Percentiles rank a stretch among this genome's conserved stretches.
Evolutionary conservation across 2,113 vertebrate species (phyloP).

Genomic region (Romanogobio albipinnatus): DNA sequence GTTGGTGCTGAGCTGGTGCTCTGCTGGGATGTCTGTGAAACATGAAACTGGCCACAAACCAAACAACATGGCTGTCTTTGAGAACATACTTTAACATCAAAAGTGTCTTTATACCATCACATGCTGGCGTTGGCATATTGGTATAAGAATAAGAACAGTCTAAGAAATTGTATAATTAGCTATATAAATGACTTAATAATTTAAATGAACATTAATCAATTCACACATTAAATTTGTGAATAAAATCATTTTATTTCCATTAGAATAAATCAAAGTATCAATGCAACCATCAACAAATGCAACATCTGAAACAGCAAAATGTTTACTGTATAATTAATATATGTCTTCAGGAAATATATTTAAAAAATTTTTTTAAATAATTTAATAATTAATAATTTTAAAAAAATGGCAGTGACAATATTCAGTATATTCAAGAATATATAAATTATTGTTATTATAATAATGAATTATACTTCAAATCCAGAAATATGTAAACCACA

Average conservation of each 20-base stretch:
- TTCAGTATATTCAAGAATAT: too few species aligned
- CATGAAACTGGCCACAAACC: neutral
- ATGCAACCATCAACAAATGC: too few species aligned
- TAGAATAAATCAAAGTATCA: neutral
- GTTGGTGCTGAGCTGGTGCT: neutral
- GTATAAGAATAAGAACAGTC: too few species aligned
- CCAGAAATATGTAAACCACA: too few species aligned
- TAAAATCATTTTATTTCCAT: neutral
- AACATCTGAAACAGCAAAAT: neutral
- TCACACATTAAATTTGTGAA: neutral
- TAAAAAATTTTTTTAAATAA: too few species aligned
- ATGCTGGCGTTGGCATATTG: neutral
- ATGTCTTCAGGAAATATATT: too few species aligned
- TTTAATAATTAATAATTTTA: too few species aligned
- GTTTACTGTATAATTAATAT: neutral
- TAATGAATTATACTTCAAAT: too few species aligned
- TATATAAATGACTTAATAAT: neutral
- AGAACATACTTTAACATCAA: neutral
- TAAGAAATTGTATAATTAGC: neutral
- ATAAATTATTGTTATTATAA: too few species aligned
- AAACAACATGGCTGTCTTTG: neutral
- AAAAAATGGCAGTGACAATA: too few species aligned
- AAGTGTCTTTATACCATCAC: neutral
- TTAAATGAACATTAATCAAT: neutral
- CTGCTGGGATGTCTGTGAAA: conserved; percentile 6